phyloP scores from a whole-genome alignment of 2,113 vertebrate species.

The Pachyramphus minor region DNA sequence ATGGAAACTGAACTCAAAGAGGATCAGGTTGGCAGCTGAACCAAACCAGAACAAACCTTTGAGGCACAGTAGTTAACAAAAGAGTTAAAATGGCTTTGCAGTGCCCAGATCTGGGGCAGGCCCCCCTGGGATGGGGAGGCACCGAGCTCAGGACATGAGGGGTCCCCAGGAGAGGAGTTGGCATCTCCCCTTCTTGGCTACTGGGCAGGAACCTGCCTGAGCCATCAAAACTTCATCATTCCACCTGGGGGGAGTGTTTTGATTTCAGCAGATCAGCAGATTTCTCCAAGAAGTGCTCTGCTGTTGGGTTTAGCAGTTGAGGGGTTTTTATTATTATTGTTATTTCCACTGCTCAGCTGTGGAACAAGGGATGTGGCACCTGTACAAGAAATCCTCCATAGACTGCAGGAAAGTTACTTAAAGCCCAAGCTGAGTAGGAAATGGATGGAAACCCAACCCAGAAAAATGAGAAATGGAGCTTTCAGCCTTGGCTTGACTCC shows the following conservation, averaged over 20 bases:
- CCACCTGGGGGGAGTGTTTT: not conserved
- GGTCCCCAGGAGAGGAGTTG: not conserved
- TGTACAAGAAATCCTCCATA: not conserved
- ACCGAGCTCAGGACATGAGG: accelerated
- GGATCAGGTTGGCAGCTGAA: not conserved
- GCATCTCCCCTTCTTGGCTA: not conserved
- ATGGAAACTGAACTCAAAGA: not conserved
- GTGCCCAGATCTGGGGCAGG: not conserved
- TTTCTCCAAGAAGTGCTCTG: not conserved
- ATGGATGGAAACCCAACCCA: not conserved
- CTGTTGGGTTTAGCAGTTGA: not conserved
- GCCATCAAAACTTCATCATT: not conserved
- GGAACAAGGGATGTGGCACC: not conserved
- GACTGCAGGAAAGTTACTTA: not conserved
- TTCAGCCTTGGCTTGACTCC: not conserved
- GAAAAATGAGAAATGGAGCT: not conserved
- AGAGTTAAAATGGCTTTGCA: not conserved
- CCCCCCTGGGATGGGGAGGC: not conserved
- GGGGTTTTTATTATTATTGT: not conserved
- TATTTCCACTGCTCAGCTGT: not conserved
- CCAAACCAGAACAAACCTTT: not conserved
- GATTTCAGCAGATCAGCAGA: not conserved
- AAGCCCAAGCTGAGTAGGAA: not conserved
- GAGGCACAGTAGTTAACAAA: not conserved
- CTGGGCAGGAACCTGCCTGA: not conserved